These are phyloP conservation scores for Dryobates pubescens DNA, from an alignment of 2,797 vertebrate species.

Conservation along the genomic window DNA sequence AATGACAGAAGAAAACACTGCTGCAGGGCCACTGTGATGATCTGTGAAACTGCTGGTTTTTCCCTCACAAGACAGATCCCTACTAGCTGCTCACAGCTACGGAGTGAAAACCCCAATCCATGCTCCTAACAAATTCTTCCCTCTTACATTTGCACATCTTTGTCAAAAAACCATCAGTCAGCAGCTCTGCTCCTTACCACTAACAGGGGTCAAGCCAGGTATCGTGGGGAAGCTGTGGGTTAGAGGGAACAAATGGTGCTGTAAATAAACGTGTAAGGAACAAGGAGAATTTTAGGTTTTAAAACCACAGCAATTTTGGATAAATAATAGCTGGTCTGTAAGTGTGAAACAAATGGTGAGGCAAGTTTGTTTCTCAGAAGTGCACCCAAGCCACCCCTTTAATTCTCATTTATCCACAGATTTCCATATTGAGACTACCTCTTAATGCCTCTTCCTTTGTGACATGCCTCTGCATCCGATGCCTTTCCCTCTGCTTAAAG, in stretches of 20 bases:
- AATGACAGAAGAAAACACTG: not conserved
- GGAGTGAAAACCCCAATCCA: not conserved
- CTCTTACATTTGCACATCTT: not conserved
- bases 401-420: not conserved
- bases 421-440: not conserved
- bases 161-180: not conserved
- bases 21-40: not conserved
- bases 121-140: not conserved
- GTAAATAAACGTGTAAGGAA: not conserved
- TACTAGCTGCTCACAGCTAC: not conserved
- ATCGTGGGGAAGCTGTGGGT: not conserved
- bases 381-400: not conserved
- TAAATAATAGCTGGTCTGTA: not conserved
- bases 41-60: not conserved
- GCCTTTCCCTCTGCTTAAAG: not conserved
- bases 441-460: not conserved
- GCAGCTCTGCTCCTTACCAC: not conserved
- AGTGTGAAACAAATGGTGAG: not conserved
- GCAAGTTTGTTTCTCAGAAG: not conserved
- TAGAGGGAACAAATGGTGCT: not conserved
- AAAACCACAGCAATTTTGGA: not conserved
- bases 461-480: not conserved
- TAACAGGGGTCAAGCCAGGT: not conserved
- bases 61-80: rapidly evolving
- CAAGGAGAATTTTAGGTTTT: not conserved